These are phyloP conservation scores for Synergus laeviventris DNA, from an alignment of 2,888 invertebrate genomes.

Conservation along the genomic window DNA sequence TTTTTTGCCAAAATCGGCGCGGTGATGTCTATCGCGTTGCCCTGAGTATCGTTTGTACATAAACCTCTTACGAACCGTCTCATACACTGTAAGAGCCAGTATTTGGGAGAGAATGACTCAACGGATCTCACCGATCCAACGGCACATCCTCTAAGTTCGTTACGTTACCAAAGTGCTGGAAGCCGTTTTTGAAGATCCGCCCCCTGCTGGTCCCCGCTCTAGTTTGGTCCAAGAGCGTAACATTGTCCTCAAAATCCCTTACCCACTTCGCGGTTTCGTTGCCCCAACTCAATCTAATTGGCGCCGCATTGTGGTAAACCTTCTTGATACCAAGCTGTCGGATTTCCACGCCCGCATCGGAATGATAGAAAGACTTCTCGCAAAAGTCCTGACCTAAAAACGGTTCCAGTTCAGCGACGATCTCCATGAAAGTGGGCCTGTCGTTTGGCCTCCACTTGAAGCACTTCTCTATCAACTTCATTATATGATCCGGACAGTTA, in stretches of 20 bases:
- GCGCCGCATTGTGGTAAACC: conserved; percentile 67
- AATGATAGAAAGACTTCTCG: conserved; percentile 79
- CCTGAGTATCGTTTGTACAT: conserved; percentile 62
- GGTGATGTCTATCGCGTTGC: conserved; percentile 45
- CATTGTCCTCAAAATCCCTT: conserved; percentile 70
- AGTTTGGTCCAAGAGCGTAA: conserved; percentile 67
- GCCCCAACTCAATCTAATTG: conserved; percentile 69
- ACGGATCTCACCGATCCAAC: conserved; percentile 63
- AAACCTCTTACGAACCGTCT: conserved; percentile 40
- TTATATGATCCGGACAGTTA: conserved; percentile 82
- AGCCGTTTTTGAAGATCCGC: conserved; percentile 76
- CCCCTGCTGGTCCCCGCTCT: conserved; percentile 67
- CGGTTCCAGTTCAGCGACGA: conserved; percentile 79
- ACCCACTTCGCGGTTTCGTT: conserved; percentile 70
- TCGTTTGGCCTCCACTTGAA: conserved; percentile 82
- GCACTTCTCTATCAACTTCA: conserved; percentile 82
- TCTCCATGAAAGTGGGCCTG: conserved; percentile 82
- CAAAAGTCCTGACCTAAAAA: conserved; percentile 79
- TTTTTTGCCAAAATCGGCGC: conserved; percentile 2
- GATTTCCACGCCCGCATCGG: conserved; percentile 65
- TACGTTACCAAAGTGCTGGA: conserved; percentile 73
- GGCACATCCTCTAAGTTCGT: conserved; percentile 65
- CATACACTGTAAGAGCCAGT: conserved; percentile 24
- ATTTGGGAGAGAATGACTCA: conserved; percentile 2
- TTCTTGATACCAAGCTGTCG: conserved; percentile 66